Evolutionary conservation across 35 echinoderm and acorn worm species (phyloP), one percentile per base, ranked within the genome.

Genomic region (Strongylocentrotus purpuratus): DNA sequence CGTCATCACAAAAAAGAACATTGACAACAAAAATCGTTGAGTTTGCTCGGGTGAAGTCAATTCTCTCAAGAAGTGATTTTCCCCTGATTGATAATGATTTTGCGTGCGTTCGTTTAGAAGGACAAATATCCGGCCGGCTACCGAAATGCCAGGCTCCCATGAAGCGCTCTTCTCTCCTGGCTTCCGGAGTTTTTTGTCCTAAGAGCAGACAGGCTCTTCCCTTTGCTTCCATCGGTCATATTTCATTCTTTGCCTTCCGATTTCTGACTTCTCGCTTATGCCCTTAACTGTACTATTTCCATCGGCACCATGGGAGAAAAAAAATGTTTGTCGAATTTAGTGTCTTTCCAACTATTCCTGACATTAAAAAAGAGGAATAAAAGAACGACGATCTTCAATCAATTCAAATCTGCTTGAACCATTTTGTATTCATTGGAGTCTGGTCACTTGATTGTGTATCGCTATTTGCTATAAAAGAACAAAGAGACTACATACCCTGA

Each of bases 21-120:
- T 17, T 17, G 11, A 59, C 17, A 17, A 59, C 11, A 28, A 78
- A 78, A 78, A 78, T n/a, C 65, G 22, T 28, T 78, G 20, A 28
- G 65, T 78, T 78, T 78, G 65, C 65, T 78, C 65, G 65, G n/a
- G 65, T 78, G 65, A 78, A 78, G 65, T 28, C 65, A 78, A 78
- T 78, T 78, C 65, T n/a, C 65, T 7, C 28, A 7, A n/a, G 65
- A n/a, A 78, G 65, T 78, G 65, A 78, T 78, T 78, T 78, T 78
- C 7, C 65, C 20, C 65, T 78, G 65, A 78, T 78, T 78, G 65
- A 78, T 78, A 78, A 78, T 78, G 65, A 78, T 78, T 78, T 78
- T 78, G 65, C 65, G 65, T 78, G 65, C 65, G 65, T 28, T 78
- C 65, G 65, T 78, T 78, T 78, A 78, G 65, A 78, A 78, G 65